Evolutionary conservation across 2,113 vertebrate genomes (phyloP).

Genomic region (Boleophthalmus pectinirostris): DNA sequence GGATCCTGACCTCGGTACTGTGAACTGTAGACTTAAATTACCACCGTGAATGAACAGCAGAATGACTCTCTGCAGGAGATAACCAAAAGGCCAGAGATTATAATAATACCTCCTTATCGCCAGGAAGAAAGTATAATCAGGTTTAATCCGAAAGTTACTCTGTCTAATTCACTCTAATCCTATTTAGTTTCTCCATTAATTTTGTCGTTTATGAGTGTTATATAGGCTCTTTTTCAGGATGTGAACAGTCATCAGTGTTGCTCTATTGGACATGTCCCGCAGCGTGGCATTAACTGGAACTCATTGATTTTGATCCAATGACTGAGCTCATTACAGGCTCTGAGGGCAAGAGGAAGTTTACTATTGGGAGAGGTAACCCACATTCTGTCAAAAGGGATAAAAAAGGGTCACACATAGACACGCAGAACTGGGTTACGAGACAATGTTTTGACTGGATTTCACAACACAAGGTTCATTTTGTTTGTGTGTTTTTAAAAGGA

Average conservation of each 20-base stretch:
- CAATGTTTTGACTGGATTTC: not conserved
- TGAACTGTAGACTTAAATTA: not conserved
- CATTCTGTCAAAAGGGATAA: slow-evolving; percentile 18
- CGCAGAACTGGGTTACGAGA: not conserved
- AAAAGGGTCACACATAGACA: not conserved
- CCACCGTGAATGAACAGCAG: not conserved
- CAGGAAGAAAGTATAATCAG: not conserved
- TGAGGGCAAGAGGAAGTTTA: slow-evolving; percentile 20
- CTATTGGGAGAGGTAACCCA: slow-evolving; percentile 11
- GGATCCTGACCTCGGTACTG: not conserved
- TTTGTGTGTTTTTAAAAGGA: too few species aligned
- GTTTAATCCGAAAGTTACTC: not conserved
- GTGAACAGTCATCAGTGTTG: slow-evolving; percentile 16
- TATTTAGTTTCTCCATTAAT: not conserved
- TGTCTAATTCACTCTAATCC: not conserved
- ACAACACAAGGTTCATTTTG: not conserved
- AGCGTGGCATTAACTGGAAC: slow-evolving; percentile 15
- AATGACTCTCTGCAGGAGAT: not conserved
- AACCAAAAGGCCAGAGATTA: not conserved
- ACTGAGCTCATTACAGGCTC: slow-evolving; percentile 5
- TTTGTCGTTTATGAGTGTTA: not conserved
- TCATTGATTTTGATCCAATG: slow-evolving; percentile 32
- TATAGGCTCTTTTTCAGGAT: not conserved
- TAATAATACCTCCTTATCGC: not conserved
- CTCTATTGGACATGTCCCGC: slow-evolving; percentile 17